Base-by-base conservation (phyloP, 2,797 vertebrate species). In the Acipenser oxyrinchus region DNA sequence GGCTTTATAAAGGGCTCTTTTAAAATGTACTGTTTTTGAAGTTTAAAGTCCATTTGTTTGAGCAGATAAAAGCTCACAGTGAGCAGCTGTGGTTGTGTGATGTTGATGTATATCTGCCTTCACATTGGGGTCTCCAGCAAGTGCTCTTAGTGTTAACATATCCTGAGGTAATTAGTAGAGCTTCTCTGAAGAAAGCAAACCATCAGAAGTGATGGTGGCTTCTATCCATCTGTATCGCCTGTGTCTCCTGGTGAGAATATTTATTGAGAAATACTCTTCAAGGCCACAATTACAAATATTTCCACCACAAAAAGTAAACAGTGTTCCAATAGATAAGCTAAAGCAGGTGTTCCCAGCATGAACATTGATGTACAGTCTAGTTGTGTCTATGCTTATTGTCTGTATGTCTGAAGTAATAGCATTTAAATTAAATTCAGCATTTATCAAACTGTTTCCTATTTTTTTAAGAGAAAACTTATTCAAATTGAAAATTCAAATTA, bases 131-230 rank as follows among this genome's bases (percentile, higher is more conserved):
- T 58, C 12, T 58, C 9, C 13, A 58, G 55, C 12, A 10, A 11
- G 55, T 37, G 23, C 2, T 37, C 23, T 37, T 37, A 37, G 23
- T 3, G 10, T 58, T 58, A 58, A 58, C 13, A 49, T 59, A 9
- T 48, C 52, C 64, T 66, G 52, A 59, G 49, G 48, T 66, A 58
- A 13, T n/a, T 63, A 63, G 37, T 10, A n/a, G 23, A 49, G 52
- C 11, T 23, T 13, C 65, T 48, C 52, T 49, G 23, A 15, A 23
- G 49, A 6, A 49, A 13, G 48, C 6, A 53, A 48, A 6, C 8
- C 13, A 51, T 15, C 48, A 13, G n/a, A 51, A 49, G 4, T 59
- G 10, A 11, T 49, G 12, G 11, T 60, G 48, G 13, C 50, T 15
- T 18, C 49, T 61, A 49, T 62, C 51, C 18, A 7, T 66, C 59